Base-by-base conservation (phyloP, 2,888 invertebrate species). In the Drosophila stalkeri region DNA sequence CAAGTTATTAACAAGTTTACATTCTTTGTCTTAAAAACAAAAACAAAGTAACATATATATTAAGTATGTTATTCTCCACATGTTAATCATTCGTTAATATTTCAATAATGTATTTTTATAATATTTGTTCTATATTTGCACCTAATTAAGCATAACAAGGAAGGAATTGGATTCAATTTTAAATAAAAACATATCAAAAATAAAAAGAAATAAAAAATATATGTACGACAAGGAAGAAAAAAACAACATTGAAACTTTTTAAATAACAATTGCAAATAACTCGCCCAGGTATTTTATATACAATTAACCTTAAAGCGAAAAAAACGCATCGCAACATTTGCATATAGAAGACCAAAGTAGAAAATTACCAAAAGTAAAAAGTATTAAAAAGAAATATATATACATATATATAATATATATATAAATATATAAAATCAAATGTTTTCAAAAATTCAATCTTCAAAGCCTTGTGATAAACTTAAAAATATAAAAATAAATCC, bases 281-380 rank as follows among this genome's bases (percentile, higher is more conserved):
- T 65, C 70, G 80, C 80, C 72, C 70, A 86, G 67, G 78, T 86
- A 89, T 81, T 89, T 86, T 86, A 87, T 78, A 85, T 84, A 89
- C 68, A 78, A 86, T 85, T 84, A 81, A 81, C 69, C 72, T 69
- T 64, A 46, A 65, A 75, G 37, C n/a, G 59, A 54, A 65, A 70
- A 47, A 18, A 55, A 69, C 44, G 60, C 59, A 61, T 61, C 64
- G 61, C 65, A 54, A 74, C 63, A 67, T 72, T 67, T 75, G 72
- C 75, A 77, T 63, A 51, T 57, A 70, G 63, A 63, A 69, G 71
- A 72, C 64, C 74, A 81, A 80, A 46, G 27, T 66, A 47, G 47
- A 64, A 20, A 73, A 27, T n/a, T 31, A 62, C 18, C n/a, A 67
- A 27, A 57, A 52, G 43, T 37, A 35, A 33, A 57, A 44, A 56